Base-by-base conservation (phyloP, 1,140 invertebrate species). In the Drosophila pachea region DNA sequence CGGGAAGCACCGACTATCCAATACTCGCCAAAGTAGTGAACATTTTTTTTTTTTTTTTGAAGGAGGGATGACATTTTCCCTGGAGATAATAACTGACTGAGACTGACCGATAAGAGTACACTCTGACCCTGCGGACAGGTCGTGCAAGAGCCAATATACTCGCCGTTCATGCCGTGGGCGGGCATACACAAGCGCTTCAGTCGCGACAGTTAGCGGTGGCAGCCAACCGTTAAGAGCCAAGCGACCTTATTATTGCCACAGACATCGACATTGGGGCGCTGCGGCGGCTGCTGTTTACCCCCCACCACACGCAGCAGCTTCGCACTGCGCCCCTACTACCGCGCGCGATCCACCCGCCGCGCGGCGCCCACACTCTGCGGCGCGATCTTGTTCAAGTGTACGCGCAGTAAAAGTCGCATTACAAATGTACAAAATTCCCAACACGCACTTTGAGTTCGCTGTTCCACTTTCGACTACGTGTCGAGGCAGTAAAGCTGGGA, bases 381-480 rank as follows among this genome's bases (percentile, higher is more conserved):
- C 35, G 22, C n/a, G 16, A 47, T 29, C 52, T 29, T 33, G 29
- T 38, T 40, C 16, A 40, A 11, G 36, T 42, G 16, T 55, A 7
- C 16, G 14, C 48, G 14, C 48, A 64, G 52, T 55, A 64, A 64
- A 64, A 64, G 63, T 50, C 47, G 36, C 48, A 60, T 59, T 50
- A 59, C 54, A 52, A 59, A 52, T 58, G 29, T 64, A 54, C 8
- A 42, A 52, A 52, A 60, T 67, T 59, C 55, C 33, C 55, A 67
- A 53, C 64, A 67, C 55, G 64, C 55, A 60, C 35, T 45, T 52
- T 72, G 40, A 64, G 61, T 78, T 69, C 68, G 31, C 40, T 73
- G 68, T 76, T 79, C 73, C 58, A 76, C 73, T 75, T 78, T 53
- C 35, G 52, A 40, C 22, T 40, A 35, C 54, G 62, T 54, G 42